Conservation (phyloP, 35 echinoderm and acorn worm genomes). For the Amphiura filiformis region DNA sequence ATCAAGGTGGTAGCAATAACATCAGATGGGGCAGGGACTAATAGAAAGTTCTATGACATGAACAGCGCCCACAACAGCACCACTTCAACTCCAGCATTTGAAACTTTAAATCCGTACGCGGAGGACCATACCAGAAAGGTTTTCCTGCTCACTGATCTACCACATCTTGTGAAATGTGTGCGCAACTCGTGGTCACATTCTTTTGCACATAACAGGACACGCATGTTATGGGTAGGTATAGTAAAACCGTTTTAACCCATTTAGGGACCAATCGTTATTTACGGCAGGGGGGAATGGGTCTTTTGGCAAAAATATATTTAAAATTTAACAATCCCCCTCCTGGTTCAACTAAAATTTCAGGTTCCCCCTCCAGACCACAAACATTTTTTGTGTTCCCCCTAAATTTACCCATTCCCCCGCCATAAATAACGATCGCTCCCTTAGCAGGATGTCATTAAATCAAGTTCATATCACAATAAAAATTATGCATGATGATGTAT, state of each 20-base stretch:
- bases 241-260: not conserved
- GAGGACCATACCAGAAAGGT: not conserved
- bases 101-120: not conserved
- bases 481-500: not conserved
- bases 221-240: not conserved
- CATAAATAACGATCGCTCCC: no score
- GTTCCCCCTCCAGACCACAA: no score
- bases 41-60: not conserved
- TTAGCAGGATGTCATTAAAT: not conserved
- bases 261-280: no score
- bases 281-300: no score
- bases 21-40: not conserved
- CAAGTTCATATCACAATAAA: not conserved
- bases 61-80: not conserved
- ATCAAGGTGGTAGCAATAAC: not conserved
- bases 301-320: no score
- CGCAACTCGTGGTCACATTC: not conserved
- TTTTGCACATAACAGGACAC: not conserved
- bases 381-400: no score
- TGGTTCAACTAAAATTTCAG: no score
- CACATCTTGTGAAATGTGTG: not conserved
- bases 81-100: not conserved
- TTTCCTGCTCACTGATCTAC: not conserved
- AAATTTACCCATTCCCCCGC: no score
- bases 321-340: no score